phyloP scores from a whole-genome alignment of 2,113 vertebrate species.

The Romanogobio albipinnatus region DNA sequence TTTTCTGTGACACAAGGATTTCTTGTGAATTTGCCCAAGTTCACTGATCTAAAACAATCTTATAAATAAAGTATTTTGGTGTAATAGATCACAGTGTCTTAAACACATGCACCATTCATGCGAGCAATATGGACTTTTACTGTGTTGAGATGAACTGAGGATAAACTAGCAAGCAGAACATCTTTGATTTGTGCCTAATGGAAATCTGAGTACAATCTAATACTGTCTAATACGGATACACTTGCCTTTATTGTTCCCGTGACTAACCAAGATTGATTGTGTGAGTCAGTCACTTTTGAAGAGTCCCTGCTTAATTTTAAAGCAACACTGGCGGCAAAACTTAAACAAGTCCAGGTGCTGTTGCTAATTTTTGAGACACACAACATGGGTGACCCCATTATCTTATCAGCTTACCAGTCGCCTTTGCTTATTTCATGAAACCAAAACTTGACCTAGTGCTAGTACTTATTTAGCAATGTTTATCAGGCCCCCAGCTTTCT shows the following conservation, averaged over 20 bases:
- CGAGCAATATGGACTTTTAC: neutral
- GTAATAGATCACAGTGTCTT: neutral
- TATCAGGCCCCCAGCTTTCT: neutral
- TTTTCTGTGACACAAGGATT: neutral
- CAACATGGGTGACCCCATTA: neutral
- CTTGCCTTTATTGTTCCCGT: neutral
- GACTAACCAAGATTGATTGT: neutral
- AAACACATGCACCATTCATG: neutral
- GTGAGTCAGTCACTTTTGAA: neutral
- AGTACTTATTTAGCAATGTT: neutral
- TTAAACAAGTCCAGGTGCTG: neutral
- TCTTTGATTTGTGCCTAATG: constrained; percentile 8
- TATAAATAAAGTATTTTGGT: neutral
- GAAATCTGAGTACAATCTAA: neutral
- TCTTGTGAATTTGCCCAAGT: neutral
- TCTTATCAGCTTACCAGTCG: neutral
- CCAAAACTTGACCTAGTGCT: neutral
- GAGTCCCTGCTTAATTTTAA: neutral
- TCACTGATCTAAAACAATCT: constrained; percentile 10
- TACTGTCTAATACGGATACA: neutral
- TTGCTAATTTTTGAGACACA: neutral
- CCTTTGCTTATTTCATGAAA: neutral
- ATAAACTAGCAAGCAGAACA: neutral
- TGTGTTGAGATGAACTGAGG: constrained; percentile 2
- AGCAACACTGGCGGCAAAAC: neutral